A percentile compares a stretch with the other conserved stretches of the same genome.
These are phyloP conservation scores for Thamnaconus septentrionalis DNA, from an alignment of 2,113 vertebrate species.

Conservation along the genomic window DNA sequence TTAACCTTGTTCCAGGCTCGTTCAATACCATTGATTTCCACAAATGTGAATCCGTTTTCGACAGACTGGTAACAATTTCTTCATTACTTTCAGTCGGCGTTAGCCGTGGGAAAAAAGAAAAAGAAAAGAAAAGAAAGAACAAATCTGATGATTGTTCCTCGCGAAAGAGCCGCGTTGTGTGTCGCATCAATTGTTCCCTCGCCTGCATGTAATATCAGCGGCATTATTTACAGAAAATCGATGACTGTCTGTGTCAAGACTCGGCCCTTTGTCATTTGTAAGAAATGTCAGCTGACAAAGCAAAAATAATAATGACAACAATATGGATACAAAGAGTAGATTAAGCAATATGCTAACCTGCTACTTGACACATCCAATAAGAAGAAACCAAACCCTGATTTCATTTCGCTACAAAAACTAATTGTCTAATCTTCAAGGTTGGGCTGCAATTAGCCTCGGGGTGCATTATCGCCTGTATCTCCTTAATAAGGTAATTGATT, in stretches of 20 bases:
- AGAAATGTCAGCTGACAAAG: conserved; percentile 24
- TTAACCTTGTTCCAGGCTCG: too few relatives aligned
- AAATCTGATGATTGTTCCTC: too few relatives aligned
- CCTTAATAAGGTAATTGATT: too few relatives aligned
- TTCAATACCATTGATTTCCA: too few relatives aligned
- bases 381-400: background rate
- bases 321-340: background rate
- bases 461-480: too few relatives aligned
- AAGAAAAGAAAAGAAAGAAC: too few relatives aligned
- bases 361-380: conserved; percentile 16
- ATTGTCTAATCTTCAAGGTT: conserved; percentile 20
- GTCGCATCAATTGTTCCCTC: background rate
- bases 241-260: background rate
- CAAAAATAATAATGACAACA: background rate
- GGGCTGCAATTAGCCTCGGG: conserved; percentile 1
- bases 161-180: background rate
- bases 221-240: conserved; percentile 13
- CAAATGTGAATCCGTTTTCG: too few relatives aligned
- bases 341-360: conserved; percentile 43
- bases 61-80: too few relatives aligned
- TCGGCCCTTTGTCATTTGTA: conserved; percentile 5
- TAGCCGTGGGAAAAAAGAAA: too few relatives aligned
- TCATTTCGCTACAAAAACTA: too few relatives aligned
- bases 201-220: background rate
- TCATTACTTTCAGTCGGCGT: too few relatives aligned